Conservation (phyloP, 2,888 invertebrate species). For the Macrosoma leucophasiata region DNA sequence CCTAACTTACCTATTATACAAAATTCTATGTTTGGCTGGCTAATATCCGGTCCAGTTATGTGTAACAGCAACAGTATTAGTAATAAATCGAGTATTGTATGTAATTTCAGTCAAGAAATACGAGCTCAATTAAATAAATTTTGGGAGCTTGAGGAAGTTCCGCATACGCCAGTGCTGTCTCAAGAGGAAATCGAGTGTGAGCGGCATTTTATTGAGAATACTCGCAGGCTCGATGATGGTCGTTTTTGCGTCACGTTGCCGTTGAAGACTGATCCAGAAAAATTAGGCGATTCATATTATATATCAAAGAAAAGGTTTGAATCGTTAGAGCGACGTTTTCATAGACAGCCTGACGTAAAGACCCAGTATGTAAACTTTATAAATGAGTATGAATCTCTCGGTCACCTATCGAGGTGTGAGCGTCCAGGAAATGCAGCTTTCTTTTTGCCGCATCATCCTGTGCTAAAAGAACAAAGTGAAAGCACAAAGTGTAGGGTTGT, state of each 20-base stretch:
- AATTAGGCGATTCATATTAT: conserved; percentile 23
- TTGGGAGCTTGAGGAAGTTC: conserved; percentile 25
- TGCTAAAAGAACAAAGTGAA: conserved; percentile 25
- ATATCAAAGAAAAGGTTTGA: conserved; percentile 26
- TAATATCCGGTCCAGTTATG: conserved; percentile 1
- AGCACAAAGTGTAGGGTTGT: conserved; percentile 33
- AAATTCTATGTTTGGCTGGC: conserved; percentile 4
- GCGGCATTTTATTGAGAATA: conserved; percentile 24
- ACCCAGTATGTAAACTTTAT: conserved; percentile 22
- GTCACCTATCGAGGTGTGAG: conserved; percentile 18
- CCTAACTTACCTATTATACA: conserved; percentile 13
- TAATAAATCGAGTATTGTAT: not conserved
- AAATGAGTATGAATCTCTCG: conserved; percentile 15
- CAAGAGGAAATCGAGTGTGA: conserved; percentile 16
- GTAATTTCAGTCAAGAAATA: conserved; percentile 9
- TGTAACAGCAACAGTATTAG: not conserved
- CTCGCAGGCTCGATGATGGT: conserved; percentile 20
- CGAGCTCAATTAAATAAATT: conserved; percentile 16
- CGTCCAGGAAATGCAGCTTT: conserved; percentile 9
- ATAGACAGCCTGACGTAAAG: conserved; percentile 20
- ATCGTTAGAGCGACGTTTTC: conserved; percentile 23
- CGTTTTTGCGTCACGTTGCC: conserved; percentile 20
- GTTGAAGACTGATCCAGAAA: conserved; percentile 13
- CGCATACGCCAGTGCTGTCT: conserved; percentile 12
- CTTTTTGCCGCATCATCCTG: conserved; percentile 32